Percentiles rank a stretch among this genome's conserved stretches.
Evolutionary conservation across 2,113 vertebrate species (phyloP).

Genomic region (Siphamia tubifer): DNA sequence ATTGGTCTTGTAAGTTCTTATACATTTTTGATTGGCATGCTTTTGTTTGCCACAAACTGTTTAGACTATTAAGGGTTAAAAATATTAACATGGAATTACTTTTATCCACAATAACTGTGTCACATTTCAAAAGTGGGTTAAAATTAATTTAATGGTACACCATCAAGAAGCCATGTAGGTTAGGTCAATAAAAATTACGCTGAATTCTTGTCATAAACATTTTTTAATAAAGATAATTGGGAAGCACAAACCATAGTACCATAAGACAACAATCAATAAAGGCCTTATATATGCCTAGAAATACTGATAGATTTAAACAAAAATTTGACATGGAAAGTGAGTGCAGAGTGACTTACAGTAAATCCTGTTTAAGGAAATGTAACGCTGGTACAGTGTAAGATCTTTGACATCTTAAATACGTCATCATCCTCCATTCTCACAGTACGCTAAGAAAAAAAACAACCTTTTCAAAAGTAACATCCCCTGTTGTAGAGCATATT

Average conservation of each 20-base stretch:
- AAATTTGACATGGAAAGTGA: conserved; percentile 39
- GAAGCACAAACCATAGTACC: conserved; percentile 61
- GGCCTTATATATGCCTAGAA: conserved; percentile 23
- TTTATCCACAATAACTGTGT: too few relatives aligned
- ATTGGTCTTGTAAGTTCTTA: too few relatives aligned
- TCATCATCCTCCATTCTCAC: conserved; percentile 50
- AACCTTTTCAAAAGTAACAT: neutral
- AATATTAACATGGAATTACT: too few relatives aligned
- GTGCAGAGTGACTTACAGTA: conserved; percentile 62
- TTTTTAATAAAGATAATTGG: conserved; percentile 62
- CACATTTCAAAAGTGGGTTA: too few relatives aligned
- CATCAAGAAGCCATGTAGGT: neutral
- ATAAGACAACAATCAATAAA: conserved; percentile 35
- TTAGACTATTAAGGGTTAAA: too few relatives aligned
- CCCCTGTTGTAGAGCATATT: neutral
- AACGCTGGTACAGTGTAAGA: conserved; percentile 71
- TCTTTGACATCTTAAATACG: conserved; percentile 37
- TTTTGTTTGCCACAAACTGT: too few relatives aligned
- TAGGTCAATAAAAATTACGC: neutral
- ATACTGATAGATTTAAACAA: conserved; percentile 40
- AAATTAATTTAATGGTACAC: neutral
- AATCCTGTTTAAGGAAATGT: conserved; percentile 50
- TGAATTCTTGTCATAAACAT: conserved; percentile 30
- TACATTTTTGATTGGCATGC: too few relatives aligned
- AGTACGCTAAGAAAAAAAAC: conserved; percentile 55